Percentiles rank a stretch among this genome's conserved stretches.
Evolutionary conservation across 1,140 invertebrate species (phyloP).

Genomic region (Megathymus violae): DNA sequence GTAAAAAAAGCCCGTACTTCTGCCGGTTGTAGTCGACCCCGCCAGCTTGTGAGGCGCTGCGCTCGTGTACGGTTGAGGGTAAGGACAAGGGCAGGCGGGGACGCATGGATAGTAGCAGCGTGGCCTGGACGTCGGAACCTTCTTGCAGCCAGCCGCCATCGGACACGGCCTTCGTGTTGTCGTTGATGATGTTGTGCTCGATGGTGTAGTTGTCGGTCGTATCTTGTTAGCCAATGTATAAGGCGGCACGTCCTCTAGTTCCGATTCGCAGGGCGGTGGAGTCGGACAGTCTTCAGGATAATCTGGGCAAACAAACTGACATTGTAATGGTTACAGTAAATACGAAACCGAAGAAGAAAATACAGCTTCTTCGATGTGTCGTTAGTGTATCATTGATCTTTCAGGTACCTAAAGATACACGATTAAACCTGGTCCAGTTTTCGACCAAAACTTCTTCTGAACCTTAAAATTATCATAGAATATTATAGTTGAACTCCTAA

Average conservation of each 20-base stretch:
- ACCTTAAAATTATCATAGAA: too few relatives aligned
- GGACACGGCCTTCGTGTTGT: slow-evolving; percentile 43
- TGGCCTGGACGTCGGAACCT: neutral
- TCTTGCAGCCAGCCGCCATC: slow-evolving; percentile 33
- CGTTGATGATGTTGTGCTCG: slow-evolving; percentile 38
- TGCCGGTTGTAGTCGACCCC: slow-evolving; percentile 10
- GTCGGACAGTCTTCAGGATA: slow-evolving; percentile 41
- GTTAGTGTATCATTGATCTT: too few relatives aligned
- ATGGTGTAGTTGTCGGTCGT: slow-evolving; percentile 33
- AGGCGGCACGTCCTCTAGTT: slow-evolving; percentile 16
- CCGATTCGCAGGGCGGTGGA: slow-evolving; percentile 40
- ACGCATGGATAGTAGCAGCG: slow-evolving; percentile 25
- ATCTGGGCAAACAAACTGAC: slow-evolving; percentile 15
- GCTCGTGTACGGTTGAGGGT: neutral
- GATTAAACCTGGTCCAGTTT: too few relatives aligned
- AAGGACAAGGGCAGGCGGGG: slow-evolving; percentile 39
- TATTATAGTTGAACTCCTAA: too few relatives aligned
- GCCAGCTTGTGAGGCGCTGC: neutral
- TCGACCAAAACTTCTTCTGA: neutral
- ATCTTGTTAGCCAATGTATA: slow-evolving; percentile 18
- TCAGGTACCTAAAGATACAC: too few relatives aligned
- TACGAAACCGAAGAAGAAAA: too few relatives aligned
- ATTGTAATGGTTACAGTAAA: too few relatives aligned
- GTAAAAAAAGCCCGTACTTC: slow-evolving; percentile 47
- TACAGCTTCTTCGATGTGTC: too few relatives aligned